Evolutionary conservation across 2,797 vertebrate genomes (phyloP).

Genomic region (Hemibagrus guttatus): DNA sequence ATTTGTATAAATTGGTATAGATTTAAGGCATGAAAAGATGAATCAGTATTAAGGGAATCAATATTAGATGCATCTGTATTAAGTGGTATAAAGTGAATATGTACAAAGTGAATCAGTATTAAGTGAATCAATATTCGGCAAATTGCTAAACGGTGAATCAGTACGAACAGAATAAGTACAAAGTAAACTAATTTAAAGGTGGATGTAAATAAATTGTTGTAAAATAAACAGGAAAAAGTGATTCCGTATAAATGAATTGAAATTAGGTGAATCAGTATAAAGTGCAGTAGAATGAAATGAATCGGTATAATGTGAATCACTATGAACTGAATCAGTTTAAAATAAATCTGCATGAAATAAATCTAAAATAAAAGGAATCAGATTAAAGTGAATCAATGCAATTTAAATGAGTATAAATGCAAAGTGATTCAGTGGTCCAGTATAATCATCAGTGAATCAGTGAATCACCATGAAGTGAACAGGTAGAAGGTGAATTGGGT

Average conservation of each 20-base stretch:
- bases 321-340: background rate
- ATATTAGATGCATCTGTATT: background rate
- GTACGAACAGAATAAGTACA: no score
- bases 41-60: background rate
- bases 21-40: background rate
- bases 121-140: background rate
- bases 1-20: background rate
- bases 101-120: background rate
- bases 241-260: no score
- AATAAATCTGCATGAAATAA: background rate
- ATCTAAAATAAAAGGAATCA: background rate
- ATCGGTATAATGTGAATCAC: background rate
- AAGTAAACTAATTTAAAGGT: background rate
- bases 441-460: background rate
- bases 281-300: background rate
- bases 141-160: background rate
- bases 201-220: background rate
- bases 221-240: background rate
- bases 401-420: background rate
- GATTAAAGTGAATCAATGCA: background rate
- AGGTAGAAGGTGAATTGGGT: background rate
- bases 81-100: background rate
- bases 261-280: background rate
- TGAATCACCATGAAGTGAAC: background rate
- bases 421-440: background rate